Conservation (phyloP, 1,140 invertebrate genomes). For the Telenomus remus region DNA sequence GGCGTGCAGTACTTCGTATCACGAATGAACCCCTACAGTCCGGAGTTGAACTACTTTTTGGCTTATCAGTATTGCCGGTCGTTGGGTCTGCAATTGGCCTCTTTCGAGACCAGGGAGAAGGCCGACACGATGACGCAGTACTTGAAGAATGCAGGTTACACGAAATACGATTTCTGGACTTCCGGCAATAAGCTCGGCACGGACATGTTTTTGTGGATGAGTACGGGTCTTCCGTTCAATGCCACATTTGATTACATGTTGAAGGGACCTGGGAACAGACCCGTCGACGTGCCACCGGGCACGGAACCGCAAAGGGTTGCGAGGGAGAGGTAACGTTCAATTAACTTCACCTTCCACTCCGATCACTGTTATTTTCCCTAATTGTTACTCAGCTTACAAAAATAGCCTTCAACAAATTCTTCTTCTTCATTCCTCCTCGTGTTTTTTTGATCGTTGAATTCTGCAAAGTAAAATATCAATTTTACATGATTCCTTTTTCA, state of each 20-base stretch:
- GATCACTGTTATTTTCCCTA: slow-evolving; percentile 45
- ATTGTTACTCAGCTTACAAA: slow-evolving; percentile 17
- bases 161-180: slow-evolving; percentile 91
- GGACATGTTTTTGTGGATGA: slow-evolving; percentile 93
- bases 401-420: neutral
- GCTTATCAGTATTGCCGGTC: slow-evolving; percentile 92
- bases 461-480: too few relatives aligned
- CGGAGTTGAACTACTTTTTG: slow-evolving; percentile 89
- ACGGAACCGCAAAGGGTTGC: slow-evolving; percentile 85
- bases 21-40: slow-evolving; percentile 90
- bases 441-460: neutral
- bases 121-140: slow-evolving; percentile 88
- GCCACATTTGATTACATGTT: slow-evolving; percentile 89
- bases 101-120: slow-evolving; percentile 90
- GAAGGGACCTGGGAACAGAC: slow-evolving; percentile 72
- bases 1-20: slow-evolving; percentile 92
- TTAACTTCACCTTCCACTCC: slow-evolving; percentile 24
- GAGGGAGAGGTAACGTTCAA: slow-evolving; percentile 80
- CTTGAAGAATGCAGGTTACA: slow-evolving; percentile 86
- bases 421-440: neutral
- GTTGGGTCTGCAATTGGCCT: slow-evolving; percentile 87
- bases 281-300: slow-evolving; percentile 72
- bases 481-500: too few relatives aligned
- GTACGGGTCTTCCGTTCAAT: slow-evolving; percentile 89
- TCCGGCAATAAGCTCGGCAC: slow-evolving; percentile 90